A percentile compares a stretch with the other conserved stretches of the same genome.
These are phyloP conservation scores for Cricetomys ansorgei DNA, from an alignment of 2,113 vertebrate genomes.

Conservation along the genomic window DNA sequence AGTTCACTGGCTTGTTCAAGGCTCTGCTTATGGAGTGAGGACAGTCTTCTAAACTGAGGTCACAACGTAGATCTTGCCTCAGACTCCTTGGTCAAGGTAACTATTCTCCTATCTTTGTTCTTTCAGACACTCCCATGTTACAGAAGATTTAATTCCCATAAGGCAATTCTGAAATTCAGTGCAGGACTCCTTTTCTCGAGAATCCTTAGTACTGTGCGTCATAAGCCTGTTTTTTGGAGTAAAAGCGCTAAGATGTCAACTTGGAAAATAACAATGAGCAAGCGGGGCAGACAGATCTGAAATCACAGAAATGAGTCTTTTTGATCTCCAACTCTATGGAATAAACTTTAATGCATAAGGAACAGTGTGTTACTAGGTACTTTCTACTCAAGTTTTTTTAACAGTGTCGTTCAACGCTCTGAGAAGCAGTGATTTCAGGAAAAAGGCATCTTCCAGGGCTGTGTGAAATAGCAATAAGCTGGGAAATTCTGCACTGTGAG, in stretches of 20 bases:
- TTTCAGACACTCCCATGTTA: neutral
- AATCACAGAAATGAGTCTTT: neutral
- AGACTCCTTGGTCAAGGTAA: neutral
- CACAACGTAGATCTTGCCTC: neutral
- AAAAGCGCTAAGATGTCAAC: neutral
- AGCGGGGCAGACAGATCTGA: neutral
- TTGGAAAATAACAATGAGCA: conserved; percentile 30
- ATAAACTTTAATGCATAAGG: conserved; percentile 1
- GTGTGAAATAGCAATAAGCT: neutral
- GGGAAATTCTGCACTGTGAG: neutral
- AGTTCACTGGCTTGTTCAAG: conserved; percentile 27
- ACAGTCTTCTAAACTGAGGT: neutral
- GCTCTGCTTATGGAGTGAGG: neutral
- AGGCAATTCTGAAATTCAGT: conserved; percentile 24
- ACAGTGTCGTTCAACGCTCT: neutral
- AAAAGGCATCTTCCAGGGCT: neutral
- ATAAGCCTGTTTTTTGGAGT: conserved; percentile 15
- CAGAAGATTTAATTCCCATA: neutral
- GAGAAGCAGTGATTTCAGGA: conserved; percentile 25
- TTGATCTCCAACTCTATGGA: neutral
- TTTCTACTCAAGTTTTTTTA: neutral
- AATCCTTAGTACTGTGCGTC: neutral
- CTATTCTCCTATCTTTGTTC: neutral
- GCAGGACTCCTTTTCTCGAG: neutral
- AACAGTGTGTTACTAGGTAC: neutral